Conservation (phyloP, 2,888 invertebrate species). For the Caprella mutica region DNA sequence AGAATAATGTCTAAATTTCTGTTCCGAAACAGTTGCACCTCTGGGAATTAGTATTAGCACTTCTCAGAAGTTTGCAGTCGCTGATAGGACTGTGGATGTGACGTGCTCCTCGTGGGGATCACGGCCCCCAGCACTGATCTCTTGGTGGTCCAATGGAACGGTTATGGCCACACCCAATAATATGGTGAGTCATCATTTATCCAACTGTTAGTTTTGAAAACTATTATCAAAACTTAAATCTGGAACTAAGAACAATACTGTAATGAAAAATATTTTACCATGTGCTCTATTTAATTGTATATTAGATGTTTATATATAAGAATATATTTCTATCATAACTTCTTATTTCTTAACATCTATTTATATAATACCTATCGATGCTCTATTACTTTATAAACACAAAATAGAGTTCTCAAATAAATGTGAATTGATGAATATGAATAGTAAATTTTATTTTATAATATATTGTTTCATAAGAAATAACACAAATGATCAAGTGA, state of each 20-base stretch:
- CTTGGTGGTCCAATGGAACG: slow-evolving; percentile 3
- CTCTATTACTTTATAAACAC: neutral
- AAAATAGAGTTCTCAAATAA: neutral
- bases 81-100: neutral
- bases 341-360: too few species aligned
- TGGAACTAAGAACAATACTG: too few species aligned
- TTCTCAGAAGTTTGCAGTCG: neutral
- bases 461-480: slow-evolving; percentile 9
- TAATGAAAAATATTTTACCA: too few species aligned
- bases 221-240: too few species aligned
- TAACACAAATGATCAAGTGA: slow-evolving; percentile 8
- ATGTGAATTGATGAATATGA: neutral
- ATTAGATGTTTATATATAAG: too few species aligned
- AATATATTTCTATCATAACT: too few species aligned
- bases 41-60: neutral
- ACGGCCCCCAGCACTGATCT: neutral
- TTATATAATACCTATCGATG: neutral
- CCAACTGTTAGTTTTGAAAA: too few species aligned
- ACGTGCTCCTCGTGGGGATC: neutral
- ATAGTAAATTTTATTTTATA: neutral
- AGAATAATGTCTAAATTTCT: too few species aligned
- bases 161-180: neutral
- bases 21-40: slow-evolving; percentile 4
- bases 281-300: too few species aligned
- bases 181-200: neutral